A percentile compares a stretch with the other conserved stretches of the same genome.
Evolutionary conservation across 2,113 vertebrate genomes (phyloP).

Genomic region (Gymnorhina tibicen): DNA sequence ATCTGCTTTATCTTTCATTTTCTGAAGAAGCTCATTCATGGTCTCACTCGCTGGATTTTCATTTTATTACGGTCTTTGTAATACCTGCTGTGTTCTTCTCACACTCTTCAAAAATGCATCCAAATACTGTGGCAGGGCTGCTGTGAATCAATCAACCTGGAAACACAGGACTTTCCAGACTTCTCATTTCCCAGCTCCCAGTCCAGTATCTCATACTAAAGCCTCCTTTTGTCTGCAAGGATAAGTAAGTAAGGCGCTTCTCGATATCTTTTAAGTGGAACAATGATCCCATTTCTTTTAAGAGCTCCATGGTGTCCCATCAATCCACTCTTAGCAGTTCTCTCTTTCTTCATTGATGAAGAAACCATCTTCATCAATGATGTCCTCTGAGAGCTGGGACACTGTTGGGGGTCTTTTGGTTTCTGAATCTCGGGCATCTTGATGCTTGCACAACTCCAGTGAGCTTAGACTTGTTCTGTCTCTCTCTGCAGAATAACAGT

Average conservation of each 20-base stretch:
- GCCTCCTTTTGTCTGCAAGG: neutral
- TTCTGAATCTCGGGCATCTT: neutral
- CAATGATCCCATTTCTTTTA: neutral
- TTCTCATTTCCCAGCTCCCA: neutral
- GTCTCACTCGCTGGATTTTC: neutral
- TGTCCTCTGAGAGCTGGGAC: neutral
- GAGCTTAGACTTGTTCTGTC: neutral
- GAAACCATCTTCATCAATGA: neutral
- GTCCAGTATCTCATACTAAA: neutral
- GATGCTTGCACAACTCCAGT: neutral
- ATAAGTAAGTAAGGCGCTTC: neutral
- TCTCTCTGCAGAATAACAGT: neutral
- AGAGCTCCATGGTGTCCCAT: neutral
- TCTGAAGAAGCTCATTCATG: neutral
- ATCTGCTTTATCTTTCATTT: neutral
- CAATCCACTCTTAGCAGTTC: neutral
- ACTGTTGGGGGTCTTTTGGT: neutral
- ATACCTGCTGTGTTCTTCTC: neutral
- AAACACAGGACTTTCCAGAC: neutral
- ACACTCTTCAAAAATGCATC: neutral
- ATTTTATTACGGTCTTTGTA: neutral
- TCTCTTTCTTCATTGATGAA: neutral
- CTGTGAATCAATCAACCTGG: neutral
- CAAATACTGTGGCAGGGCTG: neutral
- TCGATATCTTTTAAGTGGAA: neutral